phyloP scores from a whole-genome alignment of 2,888 invertebrate genomes.

The Isoperla grammatica region DNA sequence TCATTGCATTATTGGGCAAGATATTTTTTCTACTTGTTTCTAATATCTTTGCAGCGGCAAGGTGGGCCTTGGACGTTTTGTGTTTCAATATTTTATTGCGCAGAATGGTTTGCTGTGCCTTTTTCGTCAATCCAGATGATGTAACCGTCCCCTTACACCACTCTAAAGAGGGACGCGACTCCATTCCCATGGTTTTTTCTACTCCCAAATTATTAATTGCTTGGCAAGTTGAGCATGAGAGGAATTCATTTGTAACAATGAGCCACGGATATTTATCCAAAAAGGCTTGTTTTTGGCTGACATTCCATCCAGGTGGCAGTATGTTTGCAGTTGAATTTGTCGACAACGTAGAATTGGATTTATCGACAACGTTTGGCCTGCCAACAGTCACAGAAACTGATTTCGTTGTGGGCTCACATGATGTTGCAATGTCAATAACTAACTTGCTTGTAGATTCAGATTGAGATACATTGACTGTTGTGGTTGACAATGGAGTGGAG shows the following conservation, averaged over 20 bases:
- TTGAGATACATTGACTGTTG: too few relatives aligned
- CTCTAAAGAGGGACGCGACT: not conserved
- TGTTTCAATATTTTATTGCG: not conserved
- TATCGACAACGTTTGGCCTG: too few relatives aligned
- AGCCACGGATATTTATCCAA: not conserved
- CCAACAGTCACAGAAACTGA: too few relatives aligned
- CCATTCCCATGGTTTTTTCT: not conserved
- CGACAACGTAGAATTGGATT: too few relatives aligned
- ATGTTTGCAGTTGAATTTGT: too few relatives aligned
- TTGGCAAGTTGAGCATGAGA: not conserved
- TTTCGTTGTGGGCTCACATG: too few relatives aligned
- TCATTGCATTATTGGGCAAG: not conserved
- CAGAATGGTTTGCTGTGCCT: not conserved
- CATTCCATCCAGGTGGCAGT: too few relatives aligned
- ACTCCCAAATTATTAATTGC: not conserved
- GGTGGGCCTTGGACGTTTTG: not conserved
- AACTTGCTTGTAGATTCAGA: too few relatives aligned
- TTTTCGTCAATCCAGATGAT: not conserved
- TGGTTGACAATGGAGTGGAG: too few relatives aligned
- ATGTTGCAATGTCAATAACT: too few relatives aligned
- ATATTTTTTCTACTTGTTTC: not conserved
- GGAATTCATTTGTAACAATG: not conserved
- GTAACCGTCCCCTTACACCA: not conserved
- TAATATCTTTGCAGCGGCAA: not conserved
- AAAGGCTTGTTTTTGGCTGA: not conserved